Evolutionary conservation across 2,797 vertebrate species (phyloP), one percentile per base, ranked within the genome.

Genomic region (Paguma larvata): DNA sequence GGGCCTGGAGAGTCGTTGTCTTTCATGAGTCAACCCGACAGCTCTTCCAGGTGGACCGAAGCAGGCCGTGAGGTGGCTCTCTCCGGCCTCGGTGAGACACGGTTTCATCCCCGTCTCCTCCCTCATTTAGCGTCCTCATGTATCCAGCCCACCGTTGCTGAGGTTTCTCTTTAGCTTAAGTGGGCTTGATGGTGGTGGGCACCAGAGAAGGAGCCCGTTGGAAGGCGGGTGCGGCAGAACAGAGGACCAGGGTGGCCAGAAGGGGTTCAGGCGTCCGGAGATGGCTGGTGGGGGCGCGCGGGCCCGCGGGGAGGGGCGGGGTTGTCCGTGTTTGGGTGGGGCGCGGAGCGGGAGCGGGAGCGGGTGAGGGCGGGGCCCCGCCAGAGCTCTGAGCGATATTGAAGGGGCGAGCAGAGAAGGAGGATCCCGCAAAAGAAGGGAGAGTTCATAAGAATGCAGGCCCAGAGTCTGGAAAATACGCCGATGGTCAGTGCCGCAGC

Each of bases 211-310:
- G 23, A 70, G 44, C 15, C 0, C 14, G 9, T 46, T 38, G 27
- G 41, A 18, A 41, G 34, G 46, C 3, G 32, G 30, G 5, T 14
- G 12, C 23, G 4, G 38, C 53, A 41, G 21, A 3, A 14, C 10
- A 0, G 25, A 65, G 73, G 91, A 15, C 48, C 1, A 1, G 0
- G 13, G 32, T 16, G 38, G 84, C 0, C 11, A 5, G 34, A 21
- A n/a, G 2, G 1, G 65, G 65, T 15, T 23, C 8, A 2, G 14
- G 30, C 4, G 25, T 68, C 9, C 19, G 2, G 11, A 65, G 32
- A 38, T 1, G 2, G 44, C 18, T 0, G 19, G 56, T 32, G 11
- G 41, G 14, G n/a, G 53, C 18, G 3, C 25, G 4, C 3, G 15
- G 14, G 7, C 27, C 68, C 56, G 5, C 44, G 18, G 30, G 25